Base-by-base conservation (phyloP, 2,888 invertebrate genomes). In the Andrena praecox region DNA sequence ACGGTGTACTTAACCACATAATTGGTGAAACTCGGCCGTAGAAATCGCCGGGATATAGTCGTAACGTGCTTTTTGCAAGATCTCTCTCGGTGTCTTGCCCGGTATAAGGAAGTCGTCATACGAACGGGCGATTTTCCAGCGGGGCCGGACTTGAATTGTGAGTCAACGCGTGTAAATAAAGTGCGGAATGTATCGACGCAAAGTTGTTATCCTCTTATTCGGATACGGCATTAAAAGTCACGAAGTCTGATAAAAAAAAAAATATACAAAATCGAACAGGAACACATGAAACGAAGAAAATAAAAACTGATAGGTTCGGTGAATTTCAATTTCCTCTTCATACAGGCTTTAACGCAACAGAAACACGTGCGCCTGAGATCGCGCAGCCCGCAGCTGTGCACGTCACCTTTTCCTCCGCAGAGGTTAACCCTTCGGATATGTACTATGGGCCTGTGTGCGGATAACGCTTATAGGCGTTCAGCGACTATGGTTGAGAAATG, bases 11-110 rank as follows among this genome's bases (percentile, higher is more conserved):
- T 59, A 59, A 54, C 31, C 27, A 64, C 27, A n/a, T 68, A 82
- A 78, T 66, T 68, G 60, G 72, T 24, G 78, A 82, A 84, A 75
- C 75, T 63, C 64, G 78, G 54, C 48, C 68, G 54, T 75, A 75
- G 69, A 84, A 82, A 82, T 78, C 54, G 33, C 42, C 20, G 31
- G n/a, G 10, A 12, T 63, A 54, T 20, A n/a, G 8, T 62, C 50
- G 24, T 29, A 54, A 67, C 35, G 24, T 52, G 12, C 33, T 64
- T 50, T 73, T 27, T 35, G 42, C 33, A 48, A 64, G 24, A 33
- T n/a, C 27, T 35, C 27, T 35, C 42, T 8, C 27, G 0, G 12
- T 12, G 7, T 2, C 33, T 77, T 74, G 20, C 29, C 29, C 0
- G n/a, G n/a, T 12, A 63, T 3, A 7, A 27, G 27, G 24, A 70